Percentiles rank a stretch among this genome's conserved stretches.
These are phyloP conservation scores for Ladona fulva DNA, from an alignment of 1,140 invertebrate genomes.

Conservation along the genomic window DNA sequence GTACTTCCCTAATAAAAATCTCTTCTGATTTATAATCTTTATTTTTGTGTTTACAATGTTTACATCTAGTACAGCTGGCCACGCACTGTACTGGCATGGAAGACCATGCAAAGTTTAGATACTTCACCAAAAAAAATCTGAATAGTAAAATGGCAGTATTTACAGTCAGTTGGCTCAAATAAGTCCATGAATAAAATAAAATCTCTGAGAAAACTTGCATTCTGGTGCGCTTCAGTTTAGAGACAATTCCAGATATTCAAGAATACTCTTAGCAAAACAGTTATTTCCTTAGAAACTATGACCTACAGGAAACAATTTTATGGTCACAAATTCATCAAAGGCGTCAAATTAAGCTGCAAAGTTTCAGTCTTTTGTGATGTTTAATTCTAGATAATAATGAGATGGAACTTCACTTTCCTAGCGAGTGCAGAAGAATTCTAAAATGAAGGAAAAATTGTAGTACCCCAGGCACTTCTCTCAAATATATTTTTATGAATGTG, in stretches of 20 bases:
- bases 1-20: too few species aligned
- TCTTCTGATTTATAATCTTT: background rate
- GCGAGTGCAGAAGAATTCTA: too few species aligned
- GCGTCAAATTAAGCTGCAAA: background rate
- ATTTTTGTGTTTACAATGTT: background rate
- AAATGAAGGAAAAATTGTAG: background rate
- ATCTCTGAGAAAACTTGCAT: background rate
- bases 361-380: background rate
- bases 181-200: background rate
- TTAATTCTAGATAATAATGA: too few species aligned
- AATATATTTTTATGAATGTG: background rate
- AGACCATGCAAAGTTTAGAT: background rate
- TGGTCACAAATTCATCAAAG: too few species aligned
- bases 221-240: background rate
- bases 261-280: too few species aligned
- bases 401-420: too few species aligned
- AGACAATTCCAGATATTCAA: too few species aligned
- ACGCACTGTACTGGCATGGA: background rate
- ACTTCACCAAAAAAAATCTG: background rate
- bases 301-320: too few species aligned
- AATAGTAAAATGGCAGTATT: background rate
- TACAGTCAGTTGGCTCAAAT: background rate
- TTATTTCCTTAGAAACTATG: too few species aligned
- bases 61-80: background rate
- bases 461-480: background rate